Evolutionary conservation across 2,888 invertebrate genomes (phyloP), one percentile per base, ranked within the genome.

Genomic region (Merodon equestris): DNA sequence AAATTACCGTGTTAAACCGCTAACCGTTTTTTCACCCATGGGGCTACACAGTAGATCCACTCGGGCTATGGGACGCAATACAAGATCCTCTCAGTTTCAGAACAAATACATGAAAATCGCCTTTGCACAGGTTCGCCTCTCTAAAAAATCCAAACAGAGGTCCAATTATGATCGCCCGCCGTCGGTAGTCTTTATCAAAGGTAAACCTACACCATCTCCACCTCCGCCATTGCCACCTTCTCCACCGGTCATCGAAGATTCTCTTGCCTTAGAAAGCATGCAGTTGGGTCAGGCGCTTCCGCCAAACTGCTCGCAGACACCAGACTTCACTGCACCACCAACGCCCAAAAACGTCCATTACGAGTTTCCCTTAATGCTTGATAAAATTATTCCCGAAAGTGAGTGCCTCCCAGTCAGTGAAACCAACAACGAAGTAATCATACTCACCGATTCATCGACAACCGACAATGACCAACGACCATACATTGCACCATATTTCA

Each of bases 251-350:
- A 58, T 66, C 27, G 61, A 66, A 19, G 66, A 66, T n/a, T 45
- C 56, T 0, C 44, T 19, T 38, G 13, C 27, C 51, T 50, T 56
- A 1, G 75, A 71, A 4, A 81, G 61, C 42, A 75, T 81, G 61
- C 70, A 77, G 10, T 85, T 88, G 60, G 86, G 86, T 0, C 71
- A 84, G 34, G 57, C 85, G 10, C 75, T 87, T 2, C 81, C 70
- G 0, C 68, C 75, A 36, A 66, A 64, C 38, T 18, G 12, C 15
- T 17, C 13, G 0, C 17, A 17, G 1, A 40, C 38, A 0, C 2
- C 63, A 7, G 79, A 74, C 0, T 48, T 56, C 1, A 18, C 40
- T 1, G 44, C 40, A 4, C 68, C 67, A 9, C n/a, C 27, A 38
- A 18, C 54, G 1, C 60, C 54, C 12, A 79, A 60, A 17, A 64